phyloP scores from a whole-genome alignment of 2,797 vertebrate species.

The Gobionotothen gibberifrons region DNA sequence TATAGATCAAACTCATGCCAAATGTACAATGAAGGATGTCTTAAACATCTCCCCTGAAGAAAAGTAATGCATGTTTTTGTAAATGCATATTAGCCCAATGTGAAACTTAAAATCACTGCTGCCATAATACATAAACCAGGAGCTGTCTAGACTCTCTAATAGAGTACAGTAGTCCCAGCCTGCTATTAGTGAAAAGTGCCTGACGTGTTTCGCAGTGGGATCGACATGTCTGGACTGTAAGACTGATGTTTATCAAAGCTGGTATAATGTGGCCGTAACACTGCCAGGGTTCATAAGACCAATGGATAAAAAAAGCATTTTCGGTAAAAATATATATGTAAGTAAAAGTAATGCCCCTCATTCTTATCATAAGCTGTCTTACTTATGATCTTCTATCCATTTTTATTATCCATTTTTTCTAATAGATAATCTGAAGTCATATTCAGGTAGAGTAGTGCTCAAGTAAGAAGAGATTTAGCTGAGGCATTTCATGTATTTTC shows the following conservation, averaged over 20 bases:
- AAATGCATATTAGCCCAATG: background rate
- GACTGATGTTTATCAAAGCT: constrained; percentile 64
- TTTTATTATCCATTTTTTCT: background rate
- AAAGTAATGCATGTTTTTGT: background rate
- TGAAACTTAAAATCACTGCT: background rate
- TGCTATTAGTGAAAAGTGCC: constrained; percentile 32
- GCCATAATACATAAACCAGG: background rate
- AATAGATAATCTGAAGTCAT: constrained; percentile 7
- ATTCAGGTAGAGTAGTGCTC: background rate
- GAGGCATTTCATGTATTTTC: constrained; percentile 19
- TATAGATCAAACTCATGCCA: background rate
- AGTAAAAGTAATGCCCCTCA: background rate
- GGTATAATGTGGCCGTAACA: constrained; percentile 21
- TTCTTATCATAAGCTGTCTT: constrained; percentile 1
- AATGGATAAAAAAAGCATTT: constrained; percentile 9
- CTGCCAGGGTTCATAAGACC: constrained; percentile 33
- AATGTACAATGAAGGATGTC: background rate
- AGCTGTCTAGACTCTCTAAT: background rate
- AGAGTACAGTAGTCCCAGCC: constrained; percentile 1
- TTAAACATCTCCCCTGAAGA: background rate
- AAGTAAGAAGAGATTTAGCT: constrained; percentile 2
- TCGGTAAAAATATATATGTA: constrained; percentile 1
- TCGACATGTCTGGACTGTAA: constrained; percentile 43
- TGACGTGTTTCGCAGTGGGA: constrained; percentile 47
- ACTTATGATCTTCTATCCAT: background rate